Conservation (phyloP, 2,888 invertebrate genomes). For the Tenthredo livida region DNA sequence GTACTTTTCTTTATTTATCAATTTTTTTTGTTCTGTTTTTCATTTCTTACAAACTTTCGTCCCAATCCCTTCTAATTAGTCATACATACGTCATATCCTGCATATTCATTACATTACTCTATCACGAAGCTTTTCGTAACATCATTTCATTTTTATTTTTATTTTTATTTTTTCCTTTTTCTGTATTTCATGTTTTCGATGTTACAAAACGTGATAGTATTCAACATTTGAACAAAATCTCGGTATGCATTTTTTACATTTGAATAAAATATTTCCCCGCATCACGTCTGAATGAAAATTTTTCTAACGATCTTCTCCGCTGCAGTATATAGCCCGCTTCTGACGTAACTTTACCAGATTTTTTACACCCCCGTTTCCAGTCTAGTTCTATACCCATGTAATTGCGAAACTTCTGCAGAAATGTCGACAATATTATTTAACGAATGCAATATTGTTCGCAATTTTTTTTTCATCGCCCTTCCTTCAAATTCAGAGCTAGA, state of each 20-base stretch:
- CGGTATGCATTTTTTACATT: neutral
- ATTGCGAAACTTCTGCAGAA: neutral
- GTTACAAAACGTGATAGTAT: neutral
- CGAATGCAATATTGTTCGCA: conserved; percentile 6
- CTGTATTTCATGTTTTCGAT: neutral
- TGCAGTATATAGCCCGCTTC: neutral
- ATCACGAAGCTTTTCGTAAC: neutral
- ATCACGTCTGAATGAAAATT: neutral
- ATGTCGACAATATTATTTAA: neutral
- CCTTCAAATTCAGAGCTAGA: neutral
- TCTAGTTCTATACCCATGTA: neutral
- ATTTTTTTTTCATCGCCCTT: neutral
- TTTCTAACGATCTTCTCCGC: neutral
- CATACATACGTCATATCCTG: neutral
- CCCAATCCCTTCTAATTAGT: neutral
- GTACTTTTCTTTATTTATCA: neutral
- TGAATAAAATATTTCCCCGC: neutral
- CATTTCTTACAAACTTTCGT: neutral
- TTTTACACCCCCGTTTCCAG: neutral
- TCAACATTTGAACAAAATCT: neutral
- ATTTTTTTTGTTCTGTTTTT: neutral
- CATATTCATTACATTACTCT: neutral
- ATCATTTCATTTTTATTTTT: neutral
- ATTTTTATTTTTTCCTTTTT: neutral
- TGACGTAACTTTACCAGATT: neutral